Percentiles rank a stretch among this genome's conserved stretches.
Evolutionary conservation across 2,113 vertebrate species (phyloP).

Genomic region (Cinclus mexicanus): DNA sequence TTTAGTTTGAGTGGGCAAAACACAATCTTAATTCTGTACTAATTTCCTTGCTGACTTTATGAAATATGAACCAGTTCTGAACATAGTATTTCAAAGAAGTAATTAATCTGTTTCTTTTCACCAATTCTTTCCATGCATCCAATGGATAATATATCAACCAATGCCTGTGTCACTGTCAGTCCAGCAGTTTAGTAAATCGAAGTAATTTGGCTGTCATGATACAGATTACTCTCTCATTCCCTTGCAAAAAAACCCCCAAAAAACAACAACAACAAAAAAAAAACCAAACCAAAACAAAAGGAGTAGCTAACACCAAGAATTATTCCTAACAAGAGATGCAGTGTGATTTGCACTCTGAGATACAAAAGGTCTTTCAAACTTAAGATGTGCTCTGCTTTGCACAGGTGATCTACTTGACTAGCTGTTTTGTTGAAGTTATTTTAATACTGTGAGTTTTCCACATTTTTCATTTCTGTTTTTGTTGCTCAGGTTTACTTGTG

Average conservation of each 20-base stretch:
- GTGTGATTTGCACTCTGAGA: background rate
- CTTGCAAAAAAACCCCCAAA: background rate
- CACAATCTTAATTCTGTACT: background rate
- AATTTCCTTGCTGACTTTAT: background rate
- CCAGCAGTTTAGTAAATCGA: background rate
- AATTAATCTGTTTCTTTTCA: background rate
- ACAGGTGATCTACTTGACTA: conserved; percentile 21
- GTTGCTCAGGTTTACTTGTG: background rate
- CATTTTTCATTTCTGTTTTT: background rate
- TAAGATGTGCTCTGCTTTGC: conserved; percentile 13
- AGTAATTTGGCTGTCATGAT: background rate
- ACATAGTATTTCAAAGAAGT: background rate
- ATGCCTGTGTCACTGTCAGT: background rate
- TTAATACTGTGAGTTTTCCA: background rate
- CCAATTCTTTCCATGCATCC: background rate
- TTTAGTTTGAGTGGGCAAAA: background rate
- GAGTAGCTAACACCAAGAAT: background rate
- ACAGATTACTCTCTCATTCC: background rate
- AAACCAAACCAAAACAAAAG: no score
- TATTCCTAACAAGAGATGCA: background rate
- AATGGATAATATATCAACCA: rapidly evolving
- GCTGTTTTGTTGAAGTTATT: background rate
- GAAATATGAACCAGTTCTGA: background rate
- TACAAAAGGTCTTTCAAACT: background rate
- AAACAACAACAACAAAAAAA: no score